Evolutionary conservation across 2,113 vertebrate species (phyloP), one percentile per base, ranked within the genome.

Genomic region (Brachypodius melanocephalos): DNA sequence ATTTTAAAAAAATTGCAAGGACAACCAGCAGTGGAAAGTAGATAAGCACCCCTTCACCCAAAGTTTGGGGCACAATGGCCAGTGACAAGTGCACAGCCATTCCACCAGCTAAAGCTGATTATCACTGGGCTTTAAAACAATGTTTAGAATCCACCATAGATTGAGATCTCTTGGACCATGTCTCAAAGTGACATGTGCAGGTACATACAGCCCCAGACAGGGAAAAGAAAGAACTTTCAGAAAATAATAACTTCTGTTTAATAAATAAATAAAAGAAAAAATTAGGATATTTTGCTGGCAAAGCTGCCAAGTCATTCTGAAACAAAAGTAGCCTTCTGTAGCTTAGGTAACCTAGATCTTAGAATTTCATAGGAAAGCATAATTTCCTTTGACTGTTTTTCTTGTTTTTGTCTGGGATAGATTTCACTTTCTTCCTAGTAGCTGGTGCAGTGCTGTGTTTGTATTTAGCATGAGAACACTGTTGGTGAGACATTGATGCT

Each of bases 111-210:
- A 58, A 54, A 65, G 36, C 3, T 22, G 6, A 40, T 61, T 45
- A 58, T 12, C 42, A 16, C 25, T 40, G 55, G 45, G 45, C 25
- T 58, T 84, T 42, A 31, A 78, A 88, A 63, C 6, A 49, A 46
- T 20, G 43, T 4, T 4, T 66, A 68, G 54, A 69, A 72, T 18
- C 25, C 42, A 69, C 29, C 17, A 66, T 0, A 54, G 34, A 69
- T 2, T 51, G 11, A 34, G 21, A 58, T 7, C 4, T 34, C 46
- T 66, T 49, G 7, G 18, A 51, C 11, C 0, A 0, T 12, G 7
- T n/a, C 38, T 73, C 48, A 72, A 45, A 72, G 19, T 15, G 38
- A 5, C 22, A 21, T 74, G 62, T 73, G 11, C 29, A 83, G 54
- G 12, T 6, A 66, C 12, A 51, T 32, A 32, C 7, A 82, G 20